Percentiles rank a stretch among this genome's conserved stretches.
These are phyloP conservation scores for Nothobranchius kuhntae DNA, from an alignment of 2,113 vertebrate species.

Conservation along the genomic window DNA sequence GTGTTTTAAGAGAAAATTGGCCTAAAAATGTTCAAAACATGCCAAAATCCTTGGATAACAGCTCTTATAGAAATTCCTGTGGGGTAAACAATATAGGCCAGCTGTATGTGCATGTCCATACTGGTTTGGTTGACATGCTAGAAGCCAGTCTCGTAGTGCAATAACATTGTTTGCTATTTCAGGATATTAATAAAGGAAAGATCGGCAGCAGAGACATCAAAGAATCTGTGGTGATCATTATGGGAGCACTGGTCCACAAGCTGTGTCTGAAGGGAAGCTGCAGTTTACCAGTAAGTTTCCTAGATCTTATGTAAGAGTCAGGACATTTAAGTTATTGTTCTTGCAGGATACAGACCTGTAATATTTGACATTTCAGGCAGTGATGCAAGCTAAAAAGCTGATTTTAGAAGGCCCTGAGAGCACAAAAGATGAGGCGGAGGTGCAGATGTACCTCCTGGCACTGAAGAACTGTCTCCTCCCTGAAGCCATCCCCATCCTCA, in stretches of 20 bases:
- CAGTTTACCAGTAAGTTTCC: constrained; percentile 86
- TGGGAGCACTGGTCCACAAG: constrained; percentile 89
- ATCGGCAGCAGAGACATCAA: constrained; percentile 87
- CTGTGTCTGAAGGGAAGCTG: constrained; percentile 88
- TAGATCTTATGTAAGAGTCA: neutral
- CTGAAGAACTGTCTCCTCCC: constrained; percentile 93
- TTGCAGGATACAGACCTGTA: neutral
- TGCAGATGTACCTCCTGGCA: constrained; percentile 89
- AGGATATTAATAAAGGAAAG: constrained; percentile 86
- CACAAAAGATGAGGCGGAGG: constrained; percentile 81
- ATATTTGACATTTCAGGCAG: constrained; percentile 77
- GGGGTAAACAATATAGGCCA: too few species aligned
- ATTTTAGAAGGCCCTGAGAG: constrained; percentile 86
- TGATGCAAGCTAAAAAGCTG: constrained; percentile 87
- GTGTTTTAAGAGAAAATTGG: neutral
- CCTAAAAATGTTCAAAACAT: neutral
- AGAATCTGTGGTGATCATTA: constrained; percentile 91
- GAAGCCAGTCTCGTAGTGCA: too few species aligned
- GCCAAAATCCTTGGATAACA: too few species aligned
- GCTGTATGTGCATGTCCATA: too few species aligned
- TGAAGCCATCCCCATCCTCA: constrained; percentile 87
- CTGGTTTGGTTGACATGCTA: too few species aligned
- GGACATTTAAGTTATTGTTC: neutral
- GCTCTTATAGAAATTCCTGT: too few species aligned
- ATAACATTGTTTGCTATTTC: constrained; percentile 37